Percentiles rank a stretch among this genome's conserved stretches.
These are phyloP conservation scores for Nestor notabilis DNA, from an alignment of 2,113 vertebrate genomes.

Conservation along the genomic window DNA sequence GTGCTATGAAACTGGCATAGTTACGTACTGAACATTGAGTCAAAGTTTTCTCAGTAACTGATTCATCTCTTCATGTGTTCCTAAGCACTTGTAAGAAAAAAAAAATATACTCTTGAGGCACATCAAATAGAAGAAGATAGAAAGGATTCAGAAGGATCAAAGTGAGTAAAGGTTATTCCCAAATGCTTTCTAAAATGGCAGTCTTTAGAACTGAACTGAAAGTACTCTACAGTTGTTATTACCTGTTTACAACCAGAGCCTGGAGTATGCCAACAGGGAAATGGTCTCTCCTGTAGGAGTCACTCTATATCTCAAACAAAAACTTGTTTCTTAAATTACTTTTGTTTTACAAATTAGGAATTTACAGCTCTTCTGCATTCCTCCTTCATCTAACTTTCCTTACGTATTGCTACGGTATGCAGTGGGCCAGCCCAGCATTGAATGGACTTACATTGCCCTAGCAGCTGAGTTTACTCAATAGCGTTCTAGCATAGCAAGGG, in stretches of 20 bases:
- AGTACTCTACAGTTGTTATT: background rate
- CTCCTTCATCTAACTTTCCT: background rate
- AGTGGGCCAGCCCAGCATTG: fast-evolving
- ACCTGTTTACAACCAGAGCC: background rate
- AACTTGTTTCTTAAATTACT: background rate
- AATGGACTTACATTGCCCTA: background rate
- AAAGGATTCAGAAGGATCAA: constrained; percentile 50
- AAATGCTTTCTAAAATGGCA: constrained; percentile 18
- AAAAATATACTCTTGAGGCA: background rate
- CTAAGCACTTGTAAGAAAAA: background rate
- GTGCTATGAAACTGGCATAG: background rate
- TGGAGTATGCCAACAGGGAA: background rate
- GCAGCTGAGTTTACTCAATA: background rate
- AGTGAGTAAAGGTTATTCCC: constrained; percentile 49
- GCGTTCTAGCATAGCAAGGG: background rate
- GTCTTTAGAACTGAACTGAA: background rate
- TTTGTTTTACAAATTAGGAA: background rate
- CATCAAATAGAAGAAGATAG: constrained; percentile 37
- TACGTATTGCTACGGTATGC: background rate
- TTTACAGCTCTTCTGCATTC: background rate
- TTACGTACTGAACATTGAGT: background rate
- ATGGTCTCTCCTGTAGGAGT: background rate
- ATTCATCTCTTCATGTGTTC: constrained; percentile 40
- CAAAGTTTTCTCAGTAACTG: background rate
- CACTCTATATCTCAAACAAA: background rate